Conservation (phyloP, 2,797 vertebrate species). For the Manis crassicaudata region DNA sequence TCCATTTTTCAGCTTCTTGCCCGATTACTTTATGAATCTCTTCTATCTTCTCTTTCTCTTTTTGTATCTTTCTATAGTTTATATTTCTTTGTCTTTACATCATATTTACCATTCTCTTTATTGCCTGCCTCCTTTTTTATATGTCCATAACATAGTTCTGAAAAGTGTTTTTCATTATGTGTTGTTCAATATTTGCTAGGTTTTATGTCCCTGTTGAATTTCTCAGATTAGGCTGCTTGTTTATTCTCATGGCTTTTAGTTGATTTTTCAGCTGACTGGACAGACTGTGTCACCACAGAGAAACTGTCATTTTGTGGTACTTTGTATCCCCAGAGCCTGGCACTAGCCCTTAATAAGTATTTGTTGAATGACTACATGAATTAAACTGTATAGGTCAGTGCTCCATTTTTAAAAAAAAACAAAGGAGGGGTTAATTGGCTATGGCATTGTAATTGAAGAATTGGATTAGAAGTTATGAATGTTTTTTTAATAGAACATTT, state of each 20-base stretch:
- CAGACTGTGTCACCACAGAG: neutral
- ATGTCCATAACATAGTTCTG: neutral
- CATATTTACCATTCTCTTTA: neutral
- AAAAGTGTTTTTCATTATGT: constrained; percentile 23
- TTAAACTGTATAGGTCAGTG: neutral
- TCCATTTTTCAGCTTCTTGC: neutral
- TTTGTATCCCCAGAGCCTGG: neutral
- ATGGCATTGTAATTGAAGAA: neutral
- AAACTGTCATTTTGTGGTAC: constrained; percentile 11
- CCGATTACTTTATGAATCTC: neutral
- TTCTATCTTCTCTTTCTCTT: neutral
- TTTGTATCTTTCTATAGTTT: neutral
- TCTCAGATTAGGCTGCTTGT: neutral
- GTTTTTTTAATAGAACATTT: neutral
- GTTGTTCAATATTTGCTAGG: neutral
- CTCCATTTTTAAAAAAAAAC: neutral
- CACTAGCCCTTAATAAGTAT: constrained; percentile 1
- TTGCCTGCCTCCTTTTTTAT: neutral
- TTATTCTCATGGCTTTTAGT: neutral
- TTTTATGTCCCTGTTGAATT: constrained; percentile 10
- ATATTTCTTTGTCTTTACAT: neutral
- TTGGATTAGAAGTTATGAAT: constrained; percentile 3
- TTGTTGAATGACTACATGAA: neutral
- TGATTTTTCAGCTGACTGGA: constrained; percentile 36
- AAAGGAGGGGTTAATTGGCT: neutral